Base-by-base conservation (phyloP, 2,888 invertebrate species). In the Drosophila nr. fundita region DNA sequence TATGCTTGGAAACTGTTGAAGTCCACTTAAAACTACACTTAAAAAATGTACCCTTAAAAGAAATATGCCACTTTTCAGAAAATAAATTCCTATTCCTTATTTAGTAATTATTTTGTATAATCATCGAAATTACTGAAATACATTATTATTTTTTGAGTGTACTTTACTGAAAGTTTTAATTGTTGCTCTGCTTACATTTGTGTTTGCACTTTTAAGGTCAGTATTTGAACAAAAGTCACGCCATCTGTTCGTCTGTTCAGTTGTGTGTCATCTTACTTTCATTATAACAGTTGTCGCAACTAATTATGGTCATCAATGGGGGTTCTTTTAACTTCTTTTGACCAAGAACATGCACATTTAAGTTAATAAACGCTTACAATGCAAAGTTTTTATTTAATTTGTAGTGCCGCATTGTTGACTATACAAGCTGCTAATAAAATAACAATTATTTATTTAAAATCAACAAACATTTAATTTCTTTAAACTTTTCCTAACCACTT, bases 111-210 rank as follows among this genome's bases (percentile, higher is more conserved):
- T 15, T 24, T 45, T 45, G 45, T 24, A 8, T 15, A 15, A 45
- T 24, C 4, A 5, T 42, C 5, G 42, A 24, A 24, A 15, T 45
- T 45, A 21, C 21, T 21, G 1, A 21, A 21, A 4, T 4, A 21
- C 1, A 21, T 7, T 27, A n/a, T 36, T 55, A 32, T 55, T 55
- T 13, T 27, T 18, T 38, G 2, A 55, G 54, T 55, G 54, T 54
- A 60, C 65, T 75, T 77, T 80, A 54, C 62, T 52, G 59, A 85
- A 83, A 87, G 80, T 87, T 87, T 87, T 84, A 87, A 83, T 87
- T 87, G 82, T 84, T 79, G 71, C 82, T 68, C 34, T 78, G 70
- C 66, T 75, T 70, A 74, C 69, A 66, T 80, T 68, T 71, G 65
- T 61, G 60, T 63, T 73, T 78, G 57, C 71, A 45, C 54, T 68